Evolutionary conservation across 2,797 vertebrate species (phyloP).

Genomic region (Dendrocincla fuliginosa): DNA sequence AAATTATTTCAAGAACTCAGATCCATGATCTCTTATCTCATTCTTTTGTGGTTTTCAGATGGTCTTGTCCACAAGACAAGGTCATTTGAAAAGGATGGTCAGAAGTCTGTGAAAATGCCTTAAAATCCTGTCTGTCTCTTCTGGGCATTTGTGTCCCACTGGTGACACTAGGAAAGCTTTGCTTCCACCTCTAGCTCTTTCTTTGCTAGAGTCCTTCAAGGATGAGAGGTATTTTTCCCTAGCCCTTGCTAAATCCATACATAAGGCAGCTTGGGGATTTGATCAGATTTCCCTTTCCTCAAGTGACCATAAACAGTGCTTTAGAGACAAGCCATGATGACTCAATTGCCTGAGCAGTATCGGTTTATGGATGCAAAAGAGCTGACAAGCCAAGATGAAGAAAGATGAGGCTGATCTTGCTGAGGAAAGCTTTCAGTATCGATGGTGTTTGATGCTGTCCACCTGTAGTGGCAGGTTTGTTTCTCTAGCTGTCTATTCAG

Average conservation of each 20-base stretch:
- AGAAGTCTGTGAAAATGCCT: background rate
- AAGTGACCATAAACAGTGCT: background rate
- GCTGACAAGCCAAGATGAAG: background rate
- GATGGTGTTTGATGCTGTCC: background rate
- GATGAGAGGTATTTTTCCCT: background rate
- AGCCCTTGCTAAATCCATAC: background rate
- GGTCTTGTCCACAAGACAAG: background rate
- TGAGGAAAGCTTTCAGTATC: background rate
- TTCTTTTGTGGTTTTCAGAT: background rate
- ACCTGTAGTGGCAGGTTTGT: background rate
- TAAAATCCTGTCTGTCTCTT: background rate
- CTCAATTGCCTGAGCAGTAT: background rate
- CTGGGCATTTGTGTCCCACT: background rate
- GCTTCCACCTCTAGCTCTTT: background rate
- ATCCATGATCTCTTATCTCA: background rate
- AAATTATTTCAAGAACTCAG: background rate
- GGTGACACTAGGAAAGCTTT: background rate
- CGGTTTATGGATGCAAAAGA: background rate
- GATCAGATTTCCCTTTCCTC: background rate
- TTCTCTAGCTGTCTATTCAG: background rate
- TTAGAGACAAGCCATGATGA: background rate
- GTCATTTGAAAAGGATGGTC: background rate
- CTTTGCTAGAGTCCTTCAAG: background rate
- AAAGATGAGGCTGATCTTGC: background rate
- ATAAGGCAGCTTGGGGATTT: background rate